phyloP scores from a whole-genome alignment of 2,113 vertebrate genomes.

The Daphoenositta chrysoptera region DNA sequence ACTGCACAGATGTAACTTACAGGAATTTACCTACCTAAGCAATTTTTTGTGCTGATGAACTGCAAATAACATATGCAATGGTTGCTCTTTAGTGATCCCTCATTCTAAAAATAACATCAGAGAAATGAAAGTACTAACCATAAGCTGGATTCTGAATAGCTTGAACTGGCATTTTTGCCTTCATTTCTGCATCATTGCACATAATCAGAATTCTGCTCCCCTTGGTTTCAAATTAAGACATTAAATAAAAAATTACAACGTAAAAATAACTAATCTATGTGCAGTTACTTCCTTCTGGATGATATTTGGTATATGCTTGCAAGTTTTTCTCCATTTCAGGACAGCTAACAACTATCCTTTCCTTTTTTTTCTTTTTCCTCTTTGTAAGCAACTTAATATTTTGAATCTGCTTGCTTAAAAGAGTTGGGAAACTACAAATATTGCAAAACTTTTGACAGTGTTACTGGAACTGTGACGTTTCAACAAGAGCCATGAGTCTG shows the following conservation, averaged over 20 bases:
- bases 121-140: neutral
- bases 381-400: neutral
- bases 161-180: neutral
- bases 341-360: neutral
- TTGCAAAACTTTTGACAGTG: neutral
- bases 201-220: neutral
- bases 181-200: neutral
- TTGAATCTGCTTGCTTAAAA: neutral
- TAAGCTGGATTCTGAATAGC: neutral
- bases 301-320: neutral
- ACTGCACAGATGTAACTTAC: neutral
- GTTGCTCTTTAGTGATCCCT: neutral
- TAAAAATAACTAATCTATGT: neutral
- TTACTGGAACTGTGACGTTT: neutral
- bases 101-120: neutral
- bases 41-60: neutral
- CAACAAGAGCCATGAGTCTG: neutral
- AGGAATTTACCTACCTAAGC: neutral
- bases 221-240: neutral
- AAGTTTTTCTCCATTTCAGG: neutral
- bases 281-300: neutral
- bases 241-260: neutral
- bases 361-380: neutral
- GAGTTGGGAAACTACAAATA: slow-evolving; percentile 27
- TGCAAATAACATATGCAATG: neutral